Conservation (phyloP, 2,797 vertebrate genomes). For the Lutjanus argentimaculatus region DNA sequence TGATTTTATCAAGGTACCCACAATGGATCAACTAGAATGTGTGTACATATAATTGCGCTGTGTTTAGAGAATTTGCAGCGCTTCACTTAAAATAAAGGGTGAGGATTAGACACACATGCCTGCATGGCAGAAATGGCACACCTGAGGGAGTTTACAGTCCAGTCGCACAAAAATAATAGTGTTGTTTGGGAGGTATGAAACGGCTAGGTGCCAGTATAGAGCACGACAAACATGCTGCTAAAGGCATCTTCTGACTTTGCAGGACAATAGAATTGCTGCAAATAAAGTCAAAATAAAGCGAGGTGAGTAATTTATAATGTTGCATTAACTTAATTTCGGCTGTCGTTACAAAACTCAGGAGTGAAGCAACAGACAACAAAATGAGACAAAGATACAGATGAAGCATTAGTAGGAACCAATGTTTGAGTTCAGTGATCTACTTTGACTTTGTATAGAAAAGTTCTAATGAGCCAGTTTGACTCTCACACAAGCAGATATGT, state of each 20-base stretch:
- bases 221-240: not conserved
- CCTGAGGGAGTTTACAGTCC: not conserved
- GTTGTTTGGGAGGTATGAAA: not conserved
- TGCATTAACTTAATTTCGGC: not conserved
- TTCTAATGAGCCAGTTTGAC: not conserved
- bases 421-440: not conserved
- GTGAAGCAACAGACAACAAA: not conserved
- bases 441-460: not conserved
- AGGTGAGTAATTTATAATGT: not conserved
- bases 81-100: slow-evolving; percentile 1
- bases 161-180: not conserved
- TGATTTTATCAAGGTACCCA: slow-evolving; percentile 8
- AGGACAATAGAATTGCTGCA: not conserved
- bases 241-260: not conserved
- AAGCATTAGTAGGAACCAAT: not conserved
- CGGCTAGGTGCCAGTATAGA: not conserved
- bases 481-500: not conserved
- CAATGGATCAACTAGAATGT: not conserved
- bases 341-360: not conserved
- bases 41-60: not conserved
- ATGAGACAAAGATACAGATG: too few species aligned
- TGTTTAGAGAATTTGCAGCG: slow-evolving; percentile 17
- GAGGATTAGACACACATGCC: not conserved
- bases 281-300: not conserved
- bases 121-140: not conserved